Evolutionary conservation across 2,888 invertebrate genomes (phyloP).

Genomic region (Lithophane ornitopus): DNA sequence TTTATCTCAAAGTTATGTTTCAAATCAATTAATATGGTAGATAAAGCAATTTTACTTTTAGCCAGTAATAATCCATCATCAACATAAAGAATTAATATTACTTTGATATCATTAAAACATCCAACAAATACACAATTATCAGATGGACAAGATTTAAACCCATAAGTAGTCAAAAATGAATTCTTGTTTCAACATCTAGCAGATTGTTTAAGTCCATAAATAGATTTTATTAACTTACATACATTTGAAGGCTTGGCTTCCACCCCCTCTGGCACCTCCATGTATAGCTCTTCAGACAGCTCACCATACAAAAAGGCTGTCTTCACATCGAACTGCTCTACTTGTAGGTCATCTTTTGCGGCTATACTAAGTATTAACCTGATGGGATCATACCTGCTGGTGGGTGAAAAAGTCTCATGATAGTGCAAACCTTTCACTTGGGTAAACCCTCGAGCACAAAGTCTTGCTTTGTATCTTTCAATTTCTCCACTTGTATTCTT

Average conservation of each 20-base stretch:
- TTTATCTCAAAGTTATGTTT: slow-evolving; percentile 64
- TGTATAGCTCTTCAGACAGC: not conserved
- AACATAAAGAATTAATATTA: too few species aligned
- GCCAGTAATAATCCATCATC: not conserved
- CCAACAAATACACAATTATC: not conserved
- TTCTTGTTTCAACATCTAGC: too few species aligned
- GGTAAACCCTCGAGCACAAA: too few species aligned
- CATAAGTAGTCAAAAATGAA: too few species aligned
- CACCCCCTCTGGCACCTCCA: not conserved
- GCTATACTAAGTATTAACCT: not conserved
- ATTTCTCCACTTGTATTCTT: too few species aligned
- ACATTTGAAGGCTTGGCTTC: not conserved
- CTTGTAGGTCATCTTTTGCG: not conserved
- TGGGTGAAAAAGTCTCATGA: too few species aligned
- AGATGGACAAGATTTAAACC: too few species aligned
- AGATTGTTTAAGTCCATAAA: too few species aligned
- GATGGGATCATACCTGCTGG: not conserved
- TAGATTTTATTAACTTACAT: too few species aligned
- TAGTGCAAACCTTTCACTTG: too few species aligned
- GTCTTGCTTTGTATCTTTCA: too few species aligned
- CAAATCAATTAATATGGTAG: slow-evolving; percentile 45
- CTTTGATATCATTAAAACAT: too few species aligned
- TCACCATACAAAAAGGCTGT: not conserved
- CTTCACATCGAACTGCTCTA: not conserved
- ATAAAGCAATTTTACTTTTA: slow-evolving; percentile 14